phyloP scores from a whole-genome alignment of 2,888 invertebrate species.

The Acrobasis consociella region DNA sequence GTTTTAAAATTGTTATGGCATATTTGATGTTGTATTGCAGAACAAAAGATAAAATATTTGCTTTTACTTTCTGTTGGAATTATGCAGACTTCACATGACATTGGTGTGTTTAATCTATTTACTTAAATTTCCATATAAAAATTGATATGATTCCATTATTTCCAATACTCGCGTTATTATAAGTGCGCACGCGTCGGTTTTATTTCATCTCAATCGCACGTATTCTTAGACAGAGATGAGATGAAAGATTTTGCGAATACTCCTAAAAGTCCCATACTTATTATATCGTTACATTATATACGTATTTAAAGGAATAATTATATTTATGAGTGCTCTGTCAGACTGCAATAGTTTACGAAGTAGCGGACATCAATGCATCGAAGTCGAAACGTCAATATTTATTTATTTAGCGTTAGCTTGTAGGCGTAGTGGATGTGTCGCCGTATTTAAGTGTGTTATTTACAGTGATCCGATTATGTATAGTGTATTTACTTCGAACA shows the following conservation, averaged over 20 bases:
- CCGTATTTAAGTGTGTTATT: constrained; percentile 56
- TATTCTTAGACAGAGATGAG: too few species aligned
- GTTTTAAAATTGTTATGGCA: neutral
- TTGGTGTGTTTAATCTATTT: neutral
- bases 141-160: too few species aligned
- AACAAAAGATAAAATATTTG: neutral
- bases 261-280: too few species aligned
- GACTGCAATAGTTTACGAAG: constrained; percentile 21
- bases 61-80: neutral
- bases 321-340: neutral
- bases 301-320: neutral
- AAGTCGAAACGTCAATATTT: constrained; percentile 47
- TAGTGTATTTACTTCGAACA: too few species aligned
- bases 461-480: too few species aligned
- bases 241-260: too few species aligned
- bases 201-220: too few species aligned
- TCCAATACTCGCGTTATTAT: too few species aligned
- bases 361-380: constrained; percentile 49
- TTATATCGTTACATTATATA: too few species aligned
- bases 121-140: too few species aligned
- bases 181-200: too few species aligned
- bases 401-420: constrained; percentile 47
- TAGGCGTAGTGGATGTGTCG: constrained; percentile 58
- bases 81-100: neutral
- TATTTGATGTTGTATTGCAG: neutral